A percentile compares a stretch with the other conserved stretches of the same genome.
Evolutionary conservation across 2,797 vertebrate genomes (phyloP).

Genomic region (Dromococcyx pavoninus): DNA sequence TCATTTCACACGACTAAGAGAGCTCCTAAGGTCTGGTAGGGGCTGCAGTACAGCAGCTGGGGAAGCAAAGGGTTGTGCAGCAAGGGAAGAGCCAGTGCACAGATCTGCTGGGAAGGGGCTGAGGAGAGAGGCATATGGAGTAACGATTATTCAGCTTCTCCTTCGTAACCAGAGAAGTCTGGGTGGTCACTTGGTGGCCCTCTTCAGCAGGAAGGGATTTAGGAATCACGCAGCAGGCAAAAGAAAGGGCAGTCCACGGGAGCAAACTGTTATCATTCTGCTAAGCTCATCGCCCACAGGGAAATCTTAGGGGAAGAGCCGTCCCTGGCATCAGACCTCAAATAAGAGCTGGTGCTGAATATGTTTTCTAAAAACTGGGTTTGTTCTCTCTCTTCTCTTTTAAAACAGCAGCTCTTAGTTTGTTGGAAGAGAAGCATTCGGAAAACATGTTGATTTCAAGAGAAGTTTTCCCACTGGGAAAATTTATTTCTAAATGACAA

Average conservation of each 20-base stretch:
- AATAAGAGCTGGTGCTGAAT: background rate
- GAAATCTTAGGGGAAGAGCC: background rate
- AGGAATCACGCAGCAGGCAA: background rate
- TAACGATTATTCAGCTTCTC: background rate
- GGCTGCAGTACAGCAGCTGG: accelerated
- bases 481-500: background rate
- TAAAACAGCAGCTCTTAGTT: background rate
- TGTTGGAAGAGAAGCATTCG: background rate
- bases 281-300: background rate
- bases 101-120: background rate
- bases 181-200: background rate
- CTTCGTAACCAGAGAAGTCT: background rate
- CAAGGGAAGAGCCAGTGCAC: background rate
- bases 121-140: background rate
- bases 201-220: background rate
- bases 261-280: background rate
- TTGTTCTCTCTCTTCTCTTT: background rate
- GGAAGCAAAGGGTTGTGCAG: background rate
- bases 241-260: background rate
- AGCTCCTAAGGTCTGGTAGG: background rate
- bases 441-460: background rate
- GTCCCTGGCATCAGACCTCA: background rate
- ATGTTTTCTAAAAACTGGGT: background rate
- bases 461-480: background rate
- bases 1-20: background rate